Evolutionary conservation across 1,140 invertebrate genomes (phyloP).

Genomic region (Camponotus floridanus): DNA sequence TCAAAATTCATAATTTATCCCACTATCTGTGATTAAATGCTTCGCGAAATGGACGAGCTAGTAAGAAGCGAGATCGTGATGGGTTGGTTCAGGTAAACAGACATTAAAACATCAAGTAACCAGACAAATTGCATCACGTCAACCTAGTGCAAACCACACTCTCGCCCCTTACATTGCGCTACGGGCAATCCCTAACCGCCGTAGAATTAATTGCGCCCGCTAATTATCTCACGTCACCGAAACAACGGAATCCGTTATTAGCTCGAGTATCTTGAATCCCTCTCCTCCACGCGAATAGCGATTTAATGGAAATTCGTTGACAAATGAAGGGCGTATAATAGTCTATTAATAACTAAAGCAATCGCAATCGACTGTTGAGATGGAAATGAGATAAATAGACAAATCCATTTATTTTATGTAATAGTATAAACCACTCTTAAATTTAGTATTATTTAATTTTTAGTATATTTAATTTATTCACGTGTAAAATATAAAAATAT

Average conservation of each 20-base stretch:
- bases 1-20: constrained; percentile 34
- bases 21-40: constrained; percentile 62
- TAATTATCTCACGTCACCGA: constrained; percentile 74
- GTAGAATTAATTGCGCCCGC: constrained; percentile 77
- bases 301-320: constrained; percentile 59
- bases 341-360: constrained; percentile 27
- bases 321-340: constrained; percentile 2
- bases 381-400: not conserved
- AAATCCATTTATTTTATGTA: not conserved
- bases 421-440: no score
- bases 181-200: constrained; percentile 70
- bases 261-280: constrained; percentile 61
- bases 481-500: no score
- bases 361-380: not conserved
- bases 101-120: constrained; percentile 56
- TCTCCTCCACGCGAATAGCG: not conserved
- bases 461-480: no score
- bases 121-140: constrained; percentile 63
- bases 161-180: constrained; percentile 56
- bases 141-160: constrained; percentile 66
- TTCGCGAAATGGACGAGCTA: constrained; percentile 32
- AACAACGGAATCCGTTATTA: constrained; percentile 77
- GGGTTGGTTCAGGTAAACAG: constrained; percentile 34
- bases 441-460: no score
- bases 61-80: constrained; percentile 58